phyloP scores from a whole-genome alignment of 1,140 invertebrate genomes.

The Drosophila ironensis region DNA sequence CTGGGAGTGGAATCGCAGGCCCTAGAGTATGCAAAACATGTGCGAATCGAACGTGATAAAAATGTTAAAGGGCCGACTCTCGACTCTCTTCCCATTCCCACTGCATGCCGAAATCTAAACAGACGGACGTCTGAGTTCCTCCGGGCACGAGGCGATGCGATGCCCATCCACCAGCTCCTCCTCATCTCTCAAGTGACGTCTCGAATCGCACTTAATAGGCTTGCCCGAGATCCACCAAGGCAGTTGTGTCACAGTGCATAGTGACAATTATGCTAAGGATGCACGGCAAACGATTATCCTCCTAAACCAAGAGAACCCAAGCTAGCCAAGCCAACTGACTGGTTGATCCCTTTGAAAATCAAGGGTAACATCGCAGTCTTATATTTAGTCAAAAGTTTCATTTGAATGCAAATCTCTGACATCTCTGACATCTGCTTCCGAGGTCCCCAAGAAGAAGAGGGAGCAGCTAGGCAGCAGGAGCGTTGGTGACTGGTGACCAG shows the following conservation, averaged over 20 bases:
- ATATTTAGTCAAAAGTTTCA: too few species aligned
- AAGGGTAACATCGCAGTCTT: too few species aligned
- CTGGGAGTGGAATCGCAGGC: too few species aligned
- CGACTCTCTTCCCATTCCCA: conserved; percentile 13
- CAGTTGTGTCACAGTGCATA: conserved; percentile 59
- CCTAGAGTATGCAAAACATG: conserved; percentile 80
- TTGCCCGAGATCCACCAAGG: conserved; percentile 2
- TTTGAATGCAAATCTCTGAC: conserved; percentile 42
- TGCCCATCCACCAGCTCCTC: background rate
- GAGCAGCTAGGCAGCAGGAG: background rate
- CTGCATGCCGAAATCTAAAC: conserved; percentile 29
- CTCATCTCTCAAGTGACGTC: conserved; percentile 51
- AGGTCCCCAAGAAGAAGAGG: conserved; percentile 10
- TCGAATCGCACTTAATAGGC: conserved; percentile 69
- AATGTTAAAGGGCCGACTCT: conserved; percentile 78
- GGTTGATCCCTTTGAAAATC: too few species aligned
- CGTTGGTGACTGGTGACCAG: conserved; percentile 8
- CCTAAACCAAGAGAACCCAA: too few species aligned
- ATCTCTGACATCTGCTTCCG: conserved; percentile 41
- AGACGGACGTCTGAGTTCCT: conserved; percentile 5
- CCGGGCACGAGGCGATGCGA: background rate
- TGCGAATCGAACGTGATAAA: conserved; percentile 81
- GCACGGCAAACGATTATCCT: background rate
- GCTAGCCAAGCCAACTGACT: too few species aligned
- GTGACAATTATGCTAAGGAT: conserved; percentile 70